phyloP scores from a whole-genome alignment of 2,797 vertebrate species.

The Sebastes cheni region DNA sequence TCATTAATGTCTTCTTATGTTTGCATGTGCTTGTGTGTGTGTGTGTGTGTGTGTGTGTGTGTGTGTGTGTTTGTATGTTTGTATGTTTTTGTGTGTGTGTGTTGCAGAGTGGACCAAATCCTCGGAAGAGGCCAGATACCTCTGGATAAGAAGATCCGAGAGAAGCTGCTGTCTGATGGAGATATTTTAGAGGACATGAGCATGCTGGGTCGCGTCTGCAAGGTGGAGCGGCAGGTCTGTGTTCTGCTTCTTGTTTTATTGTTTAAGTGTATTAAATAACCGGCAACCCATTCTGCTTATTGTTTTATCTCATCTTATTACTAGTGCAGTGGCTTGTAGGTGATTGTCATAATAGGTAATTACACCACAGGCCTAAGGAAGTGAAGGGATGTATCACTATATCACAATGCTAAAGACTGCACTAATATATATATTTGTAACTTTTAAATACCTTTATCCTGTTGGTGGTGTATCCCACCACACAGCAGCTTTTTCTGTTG shows the following conservation, averaged over 20 bases:
- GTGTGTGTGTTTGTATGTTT: background rate
- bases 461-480: too few relatives aligned
- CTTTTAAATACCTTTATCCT: background rate
- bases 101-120: conserved; percentile 94
- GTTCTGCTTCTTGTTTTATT: background rate
- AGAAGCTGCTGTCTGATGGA: conserved; percentile 92
- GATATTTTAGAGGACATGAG: conserved; percentile 93
- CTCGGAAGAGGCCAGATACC: conserved; percentile 96
- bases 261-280: background rate
- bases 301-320: background rate
- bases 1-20: conserved; percentile 9
- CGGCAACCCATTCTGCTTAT: background rate
- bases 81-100: conserved; percentile 21
- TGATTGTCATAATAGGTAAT: background rate
- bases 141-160: conserved; percentile 92
- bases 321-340: background rate
- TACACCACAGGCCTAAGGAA: background rate
- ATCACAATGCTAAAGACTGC: background rate
- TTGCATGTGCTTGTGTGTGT: background rate
- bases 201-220: conserved; percentile 96
- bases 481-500: too few relatives aligned
- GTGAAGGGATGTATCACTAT: background rate
- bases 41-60: background rate
- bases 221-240: conserved; percentile 95
- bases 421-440: background rate